These are phyloP conservation scores for Melozone crissalis DNA, from an alignment of 2,113 vertebrate species.

Conservation along the genomic window DNA sequence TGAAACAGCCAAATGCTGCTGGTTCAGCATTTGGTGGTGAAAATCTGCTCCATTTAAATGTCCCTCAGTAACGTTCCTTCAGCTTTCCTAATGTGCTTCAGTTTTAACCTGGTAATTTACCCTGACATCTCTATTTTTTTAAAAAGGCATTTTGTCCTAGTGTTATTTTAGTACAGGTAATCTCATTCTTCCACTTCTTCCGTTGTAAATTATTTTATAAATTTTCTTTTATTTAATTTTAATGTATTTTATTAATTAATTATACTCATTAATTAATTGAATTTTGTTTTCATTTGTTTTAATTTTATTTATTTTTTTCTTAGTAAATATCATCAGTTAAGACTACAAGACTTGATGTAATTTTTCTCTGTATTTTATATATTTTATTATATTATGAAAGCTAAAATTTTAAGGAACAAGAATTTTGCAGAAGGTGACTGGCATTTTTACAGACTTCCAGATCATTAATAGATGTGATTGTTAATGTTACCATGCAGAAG, in stretches of 20 bases:
- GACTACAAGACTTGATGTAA: not conserved
- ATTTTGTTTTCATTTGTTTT: not conserved
- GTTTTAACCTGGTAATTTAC: not conserved
- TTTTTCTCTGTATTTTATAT: not conserved
- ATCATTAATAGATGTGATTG: not conserved
- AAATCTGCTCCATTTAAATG: not conserved
- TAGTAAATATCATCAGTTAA: not conserved
- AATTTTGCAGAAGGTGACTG: not conserved
- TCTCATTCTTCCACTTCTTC: not conserved
- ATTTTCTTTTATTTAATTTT: not conserved
- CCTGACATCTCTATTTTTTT: not conserved
- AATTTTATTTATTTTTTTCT: not conserved
- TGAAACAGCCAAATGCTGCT: not conserved
- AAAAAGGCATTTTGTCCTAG: not conserved
- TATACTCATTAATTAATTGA: not conserved
- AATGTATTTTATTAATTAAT: not conserved
- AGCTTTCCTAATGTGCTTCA: not conserved
- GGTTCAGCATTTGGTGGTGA: not conserved
- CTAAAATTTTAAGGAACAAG: not conserved
- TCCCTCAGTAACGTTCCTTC: not conserved
- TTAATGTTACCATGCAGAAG: not conserved
- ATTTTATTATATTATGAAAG: not conserved
- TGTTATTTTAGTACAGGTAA: not conserved
- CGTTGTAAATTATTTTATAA: not conserved
- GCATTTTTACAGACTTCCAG: not conserved